phyloP scores from a whole-genome alignment of 1,140 invertebrate genomes.

The Mya arenaria region DNA sequence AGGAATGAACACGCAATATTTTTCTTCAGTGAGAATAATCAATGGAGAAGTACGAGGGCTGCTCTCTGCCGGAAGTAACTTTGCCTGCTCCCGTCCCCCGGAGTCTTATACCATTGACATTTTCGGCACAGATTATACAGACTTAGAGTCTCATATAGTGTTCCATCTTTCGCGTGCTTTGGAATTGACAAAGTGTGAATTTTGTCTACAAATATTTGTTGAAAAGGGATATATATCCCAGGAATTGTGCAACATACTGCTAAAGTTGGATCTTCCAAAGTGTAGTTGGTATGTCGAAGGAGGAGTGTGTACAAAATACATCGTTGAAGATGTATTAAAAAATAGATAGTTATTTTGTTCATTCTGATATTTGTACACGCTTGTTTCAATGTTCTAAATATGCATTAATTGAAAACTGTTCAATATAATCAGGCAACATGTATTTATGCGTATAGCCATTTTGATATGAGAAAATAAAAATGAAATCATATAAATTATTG shows the following conservation, averaged over 20 bases:
- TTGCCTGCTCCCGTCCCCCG: constrained; percentile 19
- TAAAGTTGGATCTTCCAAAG: constrained; percentile 28
- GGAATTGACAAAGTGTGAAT: background rate
- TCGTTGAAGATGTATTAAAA: constrained; percentile 29
- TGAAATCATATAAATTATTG: too few relatives aligned
- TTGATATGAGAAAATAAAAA: too few relatives aligned
- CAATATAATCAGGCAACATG: too few relatives aligned
- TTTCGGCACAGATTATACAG: constrained; percentile 6
- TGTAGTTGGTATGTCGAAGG: constrained; percentile 40
- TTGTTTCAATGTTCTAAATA: too few relatives aligned
- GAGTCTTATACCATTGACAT: constrained; percentile 36
- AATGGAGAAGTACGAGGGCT: constrained; percentile 1
- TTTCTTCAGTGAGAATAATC: background rate
- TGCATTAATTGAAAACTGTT: too few relatives aligned
- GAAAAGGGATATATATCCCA: constrained; percentile 41
- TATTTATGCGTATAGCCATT: too few relatives aligned
- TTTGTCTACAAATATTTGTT: constrained; percentile 44
- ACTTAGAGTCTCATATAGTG: constrained; percentile 23
- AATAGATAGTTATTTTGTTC: too few relatives aligned
- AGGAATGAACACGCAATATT: constrained; percentile 9
- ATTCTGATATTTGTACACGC: too few relatives aligned
- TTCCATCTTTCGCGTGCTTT: constrained; percentile 23
- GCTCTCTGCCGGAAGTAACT: constrained; percentile 38
- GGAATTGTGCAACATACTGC: constrained; percentile 10
- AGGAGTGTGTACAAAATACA: constrained; percentile 6